Evolutionary conservation across 2,797 vertebrate genomes (phyloP).

Genomic region (Enteromius fasciolatus): DNA sequence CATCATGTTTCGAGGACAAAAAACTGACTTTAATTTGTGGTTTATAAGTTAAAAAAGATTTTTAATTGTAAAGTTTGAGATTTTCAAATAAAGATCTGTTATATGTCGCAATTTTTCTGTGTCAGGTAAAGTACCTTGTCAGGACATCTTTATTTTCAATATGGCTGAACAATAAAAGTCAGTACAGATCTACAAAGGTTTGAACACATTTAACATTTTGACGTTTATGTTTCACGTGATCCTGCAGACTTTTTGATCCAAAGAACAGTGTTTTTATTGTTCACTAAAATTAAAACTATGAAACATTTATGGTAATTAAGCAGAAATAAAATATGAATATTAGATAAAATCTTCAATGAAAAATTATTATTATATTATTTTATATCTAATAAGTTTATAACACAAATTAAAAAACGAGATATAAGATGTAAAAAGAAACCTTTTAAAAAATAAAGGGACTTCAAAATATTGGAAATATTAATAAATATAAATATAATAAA

Average conservation of each 20-base stretch:
- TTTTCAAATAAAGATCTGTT: conserved; percentile 21
- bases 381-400: background rate
- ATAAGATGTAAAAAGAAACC: background rate
- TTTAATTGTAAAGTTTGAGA: background rate
- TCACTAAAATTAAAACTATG: background rate
- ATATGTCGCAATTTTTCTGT: background rate
- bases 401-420: background rate
- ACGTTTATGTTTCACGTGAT: background rate
- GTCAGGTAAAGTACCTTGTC: background rate
- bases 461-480: background rate
- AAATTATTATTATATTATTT: no score
- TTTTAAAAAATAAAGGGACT: background rate
- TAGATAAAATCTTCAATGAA: no score
- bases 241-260: background rate
- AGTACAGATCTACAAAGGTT: background rate
- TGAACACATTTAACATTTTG: background rate
- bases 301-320: background rate
- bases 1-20: background rate
- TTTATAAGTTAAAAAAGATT: conserved; percentile 9
- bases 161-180: background rate
- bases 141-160: background rate
- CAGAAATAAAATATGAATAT: background rate
- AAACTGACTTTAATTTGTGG: background rate
- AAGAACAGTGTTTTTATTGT: background rate
- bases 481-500: background rate